Evolutionary conservation across 2,797 vertebrate species (phyloP).

Genomic region (Hirundo rustica): DNA sequence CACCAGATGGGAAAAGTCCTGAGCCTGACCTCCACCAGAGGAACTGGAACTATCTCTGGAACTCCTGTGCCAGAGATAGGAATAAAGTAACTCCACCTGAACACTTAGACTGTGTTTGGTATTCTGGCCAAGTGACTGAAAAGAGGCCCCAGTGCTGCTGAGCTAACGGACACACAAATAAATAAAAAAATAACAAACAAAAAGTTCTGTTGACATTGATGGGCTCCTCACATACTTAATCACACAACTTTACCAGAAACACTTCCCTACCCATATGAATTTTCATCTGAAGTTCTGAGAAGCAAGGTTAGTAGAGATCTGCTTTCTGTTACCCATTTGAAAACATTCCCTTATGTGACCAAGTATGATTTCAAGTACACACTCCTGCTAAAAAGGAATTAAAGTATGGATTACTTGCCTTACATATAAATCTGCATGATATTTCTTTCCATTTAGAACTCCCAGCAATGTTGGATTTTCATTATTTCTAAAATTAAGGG

Average conservation of each 20-base stretch:
- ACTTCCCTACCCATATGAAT: not conserved
- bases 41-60: not conserved
- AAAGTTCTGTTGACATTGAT: not conserved
- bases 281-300: not conserved
- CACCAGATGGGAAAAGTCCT: not conserved
- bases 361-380: not conserved
- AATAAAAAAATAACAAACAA: not conserved
- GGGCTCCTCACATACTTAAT: not conserved
- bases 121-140: not conserved
- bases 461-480: conserved; percentile 89
- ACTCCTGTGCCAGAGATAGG: not conserved
- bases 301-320: not conserved
- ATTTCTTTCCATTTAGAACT: conserved; percentile 92
- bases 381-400: not conserved
- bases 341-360: not conserved
- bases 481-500: conserved; percentile 96
- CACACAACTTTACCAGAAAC: not conserved
- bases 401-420: conserved; percentile 77
- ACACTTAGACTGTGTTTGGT: not conserved
- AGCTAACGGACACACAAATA: not conserved
- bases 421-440: conserved; percentile 92
- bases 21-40: not conserved
- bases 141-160: not conserved
- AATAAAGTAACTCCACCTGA: not conserved
- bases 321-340: not conserved